Base-by-base conservation (phyloP, 1,140 invertebrate species). In the Calephelis virginiensis region DNA sequence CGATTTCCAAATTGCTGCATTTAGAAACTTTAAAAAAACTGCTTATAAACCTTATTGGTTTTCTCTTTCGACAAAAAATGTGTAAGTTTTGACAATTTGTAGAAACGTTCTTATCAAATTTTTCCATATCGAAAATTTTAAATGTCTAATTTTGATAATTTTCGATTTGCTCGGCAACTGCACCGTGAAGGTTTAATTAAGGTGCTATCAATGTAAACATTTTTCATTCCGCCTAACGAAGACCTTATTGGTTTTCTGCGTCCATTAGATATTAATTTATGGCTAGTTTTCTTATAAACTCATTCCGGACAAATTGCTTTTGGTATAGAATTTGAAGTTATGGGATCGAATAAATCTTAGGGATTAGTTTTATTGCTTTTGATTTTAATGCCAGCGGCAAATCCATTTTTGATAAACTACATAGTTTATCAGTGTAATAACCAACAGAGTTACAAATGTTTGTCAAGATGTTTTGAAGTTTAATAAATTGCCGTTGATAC, bases 221-320 rank as follows among this genome's bases (percentile, higher is more conserved):
- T 49, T 50, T 56, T 45, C 43, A 50, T 67, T 61, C 14, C 49
- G 8, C 28, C 50, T 74, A 71, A 72, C 68, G 68, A 71, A 70
- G 66, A 50, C 60, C 68, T 47, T 73, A 72, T 76, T 62, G 63
- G 68, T 67, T 70, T 70, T 73, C 68, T 62, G 50, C 50, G 69
- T 68, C 70, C 75, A 73, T 74, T 80, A 72, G 68, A 63, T 8
- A 50, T 59, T 74, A 72, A 80, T 76, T 78, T 76, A 77, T 73
- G 46, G 46, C 6, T 64, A 45, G 59, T 70, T 64, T 68, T 43
- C 38, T 62, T 63, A 61, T 12, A 53, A 59, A 56, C 13, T 48
- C 49, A 56, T 67, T 63, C 10, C 38, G 43, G 67, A 75, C 66
- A 72, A 77, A 77, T 77, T 70, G 65, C 71, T 66, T 66, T 72